Evolutionary conservation across 1,140 invertebrate species (phyloP), one percentile per base, ranked within the genome.

Genomic region (Cotesia typhae): DNA sequence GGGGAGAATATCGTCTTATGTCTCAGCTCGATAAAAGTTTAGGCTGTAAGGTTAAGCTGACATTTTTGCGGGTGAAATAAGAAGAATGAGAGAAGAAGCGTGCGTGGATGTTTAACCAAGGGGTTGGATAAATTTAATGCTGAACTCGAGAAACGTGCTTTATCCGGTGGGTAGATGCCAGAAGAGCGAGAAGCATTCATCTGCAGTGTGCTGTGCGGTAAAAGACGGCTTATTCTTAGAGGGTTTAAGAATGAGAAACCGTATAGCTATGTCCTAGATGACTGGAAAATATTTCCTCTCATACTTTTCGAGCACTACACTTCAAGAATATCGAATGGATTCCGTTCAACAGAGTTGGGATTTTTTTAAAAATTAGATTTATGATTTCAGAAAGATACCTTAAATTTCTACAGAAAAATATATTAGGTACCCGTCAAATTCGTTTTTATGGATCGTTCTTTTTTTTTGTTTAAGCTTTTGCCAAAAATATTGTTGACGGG

Each of bases 81-180:
- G 65, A 72, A 75, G 65, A 74, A 68, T 51, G 68, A 64, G 60
- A 55, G 53, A 76, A 81, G 75, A 80, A 76, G 80, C 79, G 79
- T 81, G 81, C 76, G 76, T 81, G 74, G 76, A 77, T 85, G 82
- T 82, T 84, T 84, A 85, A 84, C 78, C 80, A 79, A 81, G 80
- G 79, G 83, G 83, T 73, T 79, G 83, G 78, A 82, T 82, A 80
- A 82, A 81, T 82, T 82, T 84, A 79, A 80, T 83, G 82, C 80
- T 81, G 81, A 84, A 82, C 77, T 82, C 80, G 80, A 81, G 81
- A 80, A 82, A 82, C 79, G 78, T 80, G 81, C 82, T 79, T 79
- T 78, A 80, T 83, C 79, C 77, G 72, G 68, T 75, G 41, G 75
- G 74, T 70, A 68, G 77, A 63, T 73, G 41, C 38, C 57, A 60